phyloP scores from a whole-genome alignment of 2,113 vertebrate species.

The Phylloscopus whistleri region DNA sequence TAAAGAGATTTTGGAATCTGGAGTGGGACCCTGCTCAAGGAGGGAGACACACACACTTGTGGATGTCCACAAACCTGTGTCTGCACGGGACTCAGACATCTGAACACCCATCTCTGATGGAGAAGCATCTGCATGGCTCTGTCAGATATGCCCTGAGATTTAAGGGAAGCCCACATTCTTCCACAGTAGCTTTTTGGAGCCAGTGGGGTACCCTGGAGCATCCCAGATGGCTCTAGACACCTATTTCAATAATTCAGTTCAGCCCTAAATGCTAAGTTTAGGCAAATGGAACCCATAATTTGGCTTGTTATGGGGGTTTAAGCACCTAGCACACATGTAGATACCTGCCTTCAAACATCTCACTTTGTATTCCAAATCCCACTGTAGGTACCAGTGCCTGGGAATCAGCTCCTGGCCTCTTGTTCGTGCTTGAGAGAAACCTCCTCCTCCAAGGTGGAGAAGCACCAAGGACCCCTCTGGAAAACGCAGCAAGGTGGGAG shows the following conservation, averaged over 20 bases:
- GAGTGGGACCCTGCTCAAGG: not conserved
- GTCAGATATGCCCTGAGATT: not conserved
- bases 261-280: not conserved
- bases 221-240: not conserved
- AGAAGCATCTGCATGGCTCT: not conserved
- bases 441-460: not conserved
- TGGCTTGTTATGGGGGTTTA: not conserved
- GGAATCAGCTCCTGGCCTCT: not conserved
- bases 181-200: not conserved
- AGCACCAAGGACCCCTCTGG: too few relatives aligned
- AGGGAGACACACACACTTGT: not conserved
- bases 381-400: not conserved
- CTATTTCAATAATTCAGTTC: not conserved
- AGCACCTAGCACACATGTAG: not conserved
- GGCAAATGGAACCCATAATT: not conserved
- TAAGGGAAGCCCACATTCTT: not conserved
- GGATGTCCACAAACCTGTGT: not conserved
- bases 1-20: not conserved
- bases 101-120: not conserved
- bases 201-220: not conserved
- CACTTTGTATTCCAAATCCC: not conserved
- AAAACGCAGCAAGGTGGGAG: not conserved
- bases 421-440: not conserved
- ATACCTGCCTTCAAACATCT: not conserved
- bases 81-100: not conserved